These are phyloP conservation scores for Liopterus haemorrhoidalis DNA, from an alignment of 2,888 invertebrate species.

Conservation along the genomic window DNA sequence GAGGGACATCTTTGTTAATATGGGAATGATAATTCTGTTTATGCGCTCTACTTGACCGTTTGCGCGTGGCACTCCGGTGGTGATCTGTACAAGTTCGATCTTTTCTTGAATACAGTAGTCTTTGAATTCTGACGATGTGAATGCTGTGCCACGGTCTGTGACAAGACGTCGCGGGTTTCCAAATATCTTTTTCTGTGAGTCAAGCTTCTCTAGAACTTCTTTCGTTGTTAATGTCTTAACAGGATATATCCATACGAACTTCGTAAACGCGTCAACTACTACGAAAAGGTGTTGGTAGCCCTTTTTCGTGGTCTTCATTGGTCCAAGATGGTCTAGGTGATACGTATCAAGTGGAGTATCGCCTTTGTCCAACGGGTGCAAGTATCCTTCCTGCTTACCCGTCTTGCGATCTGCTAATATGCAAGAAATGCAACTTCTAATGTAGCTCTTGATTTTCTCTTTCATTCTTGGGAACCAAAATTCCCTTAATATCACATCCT, in stretches of 20 bases:
- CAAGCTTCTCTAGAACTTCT: constrained; percentile 31
- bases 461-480: constrained; percentile 23
- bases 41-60: constrained; percentile 32
- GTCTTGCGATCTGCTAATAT: constrained; percentile 23
- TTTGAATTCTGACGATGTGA: constrained; percentile 36
- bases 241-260: constrained; percentile 36
- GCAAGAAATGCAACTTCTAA: constrained; percentile 22
- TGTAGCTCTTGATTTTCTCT: constrained; percentile 20
- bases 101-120: constrained; percentile 34
- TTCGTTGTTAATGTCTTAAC: constrained; percentile 34
- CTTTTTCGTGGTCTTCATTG: constrained; percentile 35
- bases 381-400: constrained; percentile 35
- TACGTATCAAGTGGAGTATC: constrained; percentile 39
- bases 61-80: constrained; percentile 1
- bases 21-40: constrained; percentile 23
- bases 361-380: constrained; percentile 40
- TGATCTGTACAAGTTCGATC: constrained; percentile 28
- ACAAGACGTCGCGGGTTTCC: constrained; percentile 34
- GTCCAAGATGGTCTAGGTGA: constrained; percentile 42
- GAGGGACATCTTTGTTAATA: constrained; percentile 21
- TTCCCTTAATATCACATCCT: constrained; percentile 13
- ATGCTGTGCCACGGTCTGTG: constrained; percentile 38
- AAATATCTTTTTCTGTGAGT: constrained; percentile 31
- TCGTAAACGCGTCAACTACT: constrained; percentile 39
- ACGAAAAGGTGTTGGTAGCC: constrained; percentile 36